phyloP scores from a whole-genome alignment of 2,113 vertebrate species.

The Pseudorhombus dupliciocellatus region DNA sequence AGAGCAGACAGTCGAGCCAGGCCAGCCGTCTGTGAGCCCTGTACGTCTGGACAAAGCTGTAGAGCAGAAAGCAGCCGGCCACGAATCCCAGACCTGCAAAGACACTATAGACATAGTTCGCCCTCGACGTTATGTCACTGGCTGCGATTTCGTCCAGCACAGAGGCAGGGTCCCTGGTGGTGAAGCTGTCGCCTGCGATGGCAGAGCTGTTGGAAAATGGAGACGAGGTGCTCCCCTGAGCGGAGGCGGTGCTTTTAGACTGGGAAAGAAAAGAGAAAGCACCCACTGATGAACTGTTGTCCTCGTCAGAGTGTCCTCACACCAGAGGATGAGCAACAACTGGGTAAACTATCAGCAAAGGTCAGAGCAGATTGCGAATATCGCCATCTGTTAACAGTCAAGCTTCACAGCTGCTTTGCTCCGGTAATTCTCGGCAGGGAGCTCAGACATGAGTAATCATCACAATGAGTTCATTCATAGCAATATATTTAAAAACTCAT shows the following conservation, averaged over 20 bases:
- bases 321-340: not conserved
- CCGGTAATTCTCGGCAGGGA: not conserved
- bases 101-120: conserved; percentile 78
- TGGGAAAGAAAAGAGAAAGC: conserved; percentile 45
- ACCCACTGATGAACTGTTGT: conserved; percentile 14
- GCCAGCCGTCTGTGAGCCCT: conserved; percentile 43
- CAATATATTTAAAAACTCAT: no score
- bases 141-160: conserved; percentile 54
- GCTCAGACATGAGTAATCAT: no score
- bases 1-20: conserved; percentile 74
- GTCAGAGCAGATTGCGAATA: not conserved
- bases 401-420: not conserved
- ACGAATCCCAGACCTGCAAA: conserved; percentile 75
- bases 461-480: no score
- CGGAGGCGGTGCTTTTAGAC: conserved; percentile 1
- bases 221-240: not conserved
- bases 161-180: accelerated
- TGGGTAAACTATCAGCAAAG: not conserved
- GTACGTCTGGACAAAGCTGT: conserved; percentile 75
- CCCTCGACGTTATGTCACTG: conserved; percentile 75
- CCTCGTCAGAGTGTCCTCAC: not conserved
- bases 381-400: not conserved
- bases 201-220: not conserved
- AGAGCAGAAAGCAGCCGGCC: conserved; percentile 74
- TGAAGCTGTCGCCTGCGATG: not conserved